A percentile compares a stretch with the other conserved stretches of the same genome.
Conservation (phyloP, 2,888 invertebrate species). For the Drosophila koepferae region DNA sequence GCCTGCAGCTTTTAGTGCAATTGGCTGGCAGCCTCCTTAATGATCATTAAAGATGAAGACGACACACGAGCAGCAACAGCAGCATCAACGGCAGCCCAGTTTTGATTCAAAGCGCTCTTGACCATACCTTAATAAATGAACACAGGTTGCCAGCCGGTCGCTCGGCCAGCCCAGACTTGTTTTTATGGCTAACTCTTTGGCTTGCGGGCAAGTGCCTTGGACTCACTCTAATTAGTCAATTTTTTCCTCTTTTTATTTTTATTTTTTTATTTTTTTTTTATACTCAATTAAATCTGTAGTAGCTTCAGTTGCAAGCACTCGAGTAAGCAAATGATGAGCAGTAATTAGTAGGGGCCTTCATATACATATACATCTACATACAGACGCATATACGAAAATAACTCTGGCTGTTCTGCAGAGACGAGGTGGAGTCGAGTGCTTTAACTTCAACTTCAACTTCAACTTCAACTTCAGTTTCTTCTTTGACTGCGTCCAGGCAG, state of each 20-base stretch:
- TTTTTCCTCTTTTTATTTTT: slow-evolving; percentile 45
- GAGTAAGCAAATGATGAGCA: slow-evolving; percentile 81
- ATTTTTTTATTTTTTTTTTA: slow-evolving; percentile 50
- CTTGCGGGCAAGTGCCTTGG: slow-evolving; percentile 75
- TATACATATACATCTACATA: slow-evolving; percentile 25
- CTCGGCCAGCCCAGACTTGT: slow-evolving; percentile 57
- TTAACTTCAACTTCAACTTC: slow-evolving; percentile 12
- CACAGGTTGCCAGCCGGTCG: slow-evolving; percentile 57
- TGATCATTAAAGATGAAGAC: slow-evolving; percentile 79
- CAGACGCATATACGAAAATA: slow-evolving; percentile 23
- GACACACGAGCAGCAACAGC: slow-evolving; percentile 60
- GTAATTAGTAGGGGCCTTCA: slow-evolving; percentile 70
- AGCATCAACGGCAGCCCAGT: slow-evolving; percentile 32
- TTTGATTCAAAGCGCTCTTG: slow-evolving; percentile 81
- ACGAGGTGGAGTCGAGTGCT: slow-evolving; percentile 4
- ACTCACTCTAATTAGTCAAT: slow-evolving; percentile 81
- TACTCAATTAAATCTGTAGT: slow-evolving; percentile 78
- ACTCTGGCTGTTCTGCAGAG: background rate
- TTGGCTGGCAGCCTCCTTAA: slow-evolving; percentile 78
- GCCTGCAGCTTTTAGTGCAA: slow-evolving; percentile 79
- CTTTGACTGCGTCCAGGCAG: slow-evolving; percentile 30
- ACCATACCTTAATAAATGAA: slow-evolving; percentile 79
- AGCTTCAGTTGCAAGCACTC: slow-evolving; percentile 63
- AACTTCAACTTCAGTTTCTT: slow-evolving; percentile 3
- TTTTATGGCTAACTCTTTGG: slow-evolving; percentile 62